phyloP scores from a whole-genome alignment of 2,113 vertebrate species.

The Psephotus haematonotus region DNA sequence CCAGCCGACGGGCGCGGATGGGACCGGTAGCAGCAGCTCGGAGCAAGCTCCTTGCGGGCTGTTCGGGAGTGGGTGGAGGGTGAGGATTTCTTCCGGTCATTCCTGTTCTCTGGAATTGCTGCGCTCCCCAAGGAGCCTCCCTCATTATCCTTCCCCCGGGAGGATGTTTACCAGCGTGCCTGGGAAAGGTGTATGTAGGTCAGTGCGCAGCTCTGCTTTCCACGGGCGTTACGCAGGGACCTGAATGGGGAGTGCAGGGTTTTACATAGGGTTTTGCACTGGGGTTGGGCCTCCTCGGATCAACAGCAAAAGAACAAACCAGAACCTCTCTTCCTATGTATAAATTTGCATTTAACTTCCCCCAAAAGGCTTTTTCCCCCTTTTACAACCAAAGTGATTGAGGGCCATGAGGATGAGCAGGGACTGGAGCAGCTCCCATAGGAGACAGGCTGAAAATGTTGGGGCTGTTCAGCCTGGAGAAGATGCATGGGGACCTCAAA shows the following conservation, averaged over 20 bases:
- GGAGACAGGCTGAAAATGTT: neutral
- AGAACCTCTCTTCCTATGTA: fast-evolving
- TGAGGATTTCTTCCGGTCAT: conserved; percentile 8
- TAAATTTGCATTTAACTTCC: neutral
- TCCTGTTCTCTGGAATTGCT: conserved; percentile 37
- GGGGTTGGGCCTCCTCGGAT: neutral
- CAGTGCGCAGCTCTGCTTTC: neutral
- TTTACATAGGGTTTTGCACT: neutral
- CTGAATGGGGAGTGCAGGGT: fast-evolving
- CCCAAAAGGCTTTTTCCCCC: fast-evolving
- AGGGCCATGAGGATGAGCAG: neutral
- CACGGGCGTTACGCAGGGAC: fast-evolving
- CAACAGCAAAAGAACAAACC: neutral
- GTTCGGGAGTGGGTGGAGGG: neutral
- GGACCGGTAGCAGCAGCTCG: neutral
- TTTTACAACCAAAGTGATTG: fast-evolving
- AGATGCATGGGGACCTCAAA: neutral
- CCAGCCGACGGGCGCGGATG: neutral
- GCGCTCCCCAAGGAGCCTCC: neutral
- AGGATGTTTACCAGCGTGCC: conserved; percentile 14
- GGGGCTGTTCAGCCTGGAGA: neutral
- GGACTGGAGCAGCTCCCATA: neutral
- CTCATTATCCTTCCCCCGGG: neutral
- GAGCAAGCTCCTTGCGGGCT: neutral
- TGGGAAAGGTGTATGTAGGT: conserved; percentile 5